Conservation (phyloP, 1,140 invertebrate species). For the Drosophila yakuba region DNA sequence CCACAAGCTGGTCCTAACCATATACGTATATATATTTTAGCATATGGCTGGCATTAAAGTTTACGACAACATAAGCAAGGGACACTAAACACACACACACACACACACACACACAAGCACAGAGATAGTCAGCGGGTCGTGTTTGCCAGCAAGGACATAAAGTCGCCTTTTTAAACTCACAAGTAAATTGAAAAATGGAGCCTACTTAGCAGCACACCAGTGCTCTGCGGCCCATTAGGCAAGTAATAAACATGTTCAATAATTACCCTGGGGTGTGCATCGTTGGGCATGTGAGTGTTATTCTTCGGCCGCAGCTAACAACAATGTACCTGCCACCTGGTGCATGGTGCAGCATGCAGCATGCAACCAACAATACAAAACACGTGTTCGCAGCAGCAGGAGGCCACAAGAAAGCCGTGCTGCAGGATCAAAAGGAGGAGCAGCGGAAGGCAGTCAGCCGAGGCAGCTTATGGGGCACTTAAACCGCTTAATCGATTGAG, state of each 20-base stretch:
- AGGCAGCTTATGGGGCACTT: constrained; percentile 61
- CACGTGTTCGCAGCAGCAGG: constrained; percentile 52
- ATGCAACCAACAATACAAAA: constrained; percentile 34
- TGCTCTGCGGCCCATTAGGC: constrained; percentile 51
- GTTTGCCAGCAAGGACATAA: constrained; percentile 16
- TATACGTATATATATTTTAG: constrained; percentile 15
- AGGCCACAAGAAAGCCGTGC: constrained; percentile 11
- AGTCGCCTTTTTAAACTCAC: constrained; percentile 14
- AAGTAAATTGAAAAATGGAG: constrained; percentile 47
- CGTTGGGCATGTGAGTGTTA: constrained; percentile 8
- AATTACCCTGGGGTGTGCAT: constrained; percentile 40
- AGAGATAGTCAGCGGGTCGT: constrained; percentile 3
- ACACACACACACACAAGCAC: constrained; percentile 13
- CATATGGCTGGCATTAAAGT: constrained; percentile 43
- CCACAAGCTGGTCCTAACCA: constrained; percentile 40
- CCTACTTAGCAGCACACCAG: constrained; percentile 16
- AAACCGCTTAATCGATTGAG: constrained; percentile 71
- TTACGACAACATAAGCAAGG: constrained; percentile 38
- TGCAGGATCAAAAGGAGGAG: not conserved
- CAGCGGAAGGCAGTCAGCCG: constrained; percentile 26
- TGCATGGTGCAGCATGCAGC: constrained; percentile 5
- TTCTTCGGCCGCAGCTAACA: constrained; percentile 28
- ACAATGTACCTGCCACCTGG: constrained; percentile 49
- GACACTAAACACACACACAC: constrained; percentile 49
- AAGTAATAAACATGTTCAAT: constrained; percentile 65